These are phyloP conservation scores for Macropus fuliginosus DNA, from an alignment of 2,797 vertebrate species.

Conservation along the genomic window DNA sequence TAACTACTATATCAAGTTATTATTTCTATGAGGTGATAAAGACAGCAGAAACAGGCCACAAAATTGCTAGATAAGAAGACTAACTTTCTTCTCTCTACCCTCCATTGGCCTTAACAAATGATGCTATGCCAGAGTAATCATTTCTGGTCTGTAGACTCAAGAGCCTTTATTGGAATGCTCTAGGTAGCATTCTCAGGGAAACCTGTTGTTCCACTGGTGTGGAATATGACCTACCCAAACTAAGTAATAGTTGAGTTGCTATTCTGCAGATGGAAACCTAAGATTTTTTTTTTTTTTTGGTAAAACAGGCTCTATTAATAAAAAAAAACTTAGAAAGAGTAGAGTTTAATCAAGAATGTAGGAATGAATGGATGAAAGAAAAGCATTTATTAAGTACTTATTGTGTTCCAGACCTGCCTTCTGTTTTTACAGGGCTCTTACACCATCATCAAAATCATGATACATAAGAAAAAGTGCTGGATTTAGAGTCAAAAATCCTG, in stretches of 20 bases:
- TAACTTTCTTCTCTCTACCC: neutral
- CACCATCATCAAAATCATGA: neutral
- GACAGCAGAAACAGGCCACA: neutral
- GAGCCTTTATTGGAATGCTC: neutral
- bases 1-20: neutral
- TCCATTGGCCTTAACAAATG: neutral
- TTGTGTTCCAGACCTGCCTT: neutral
- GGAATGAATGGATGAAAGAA: neutral
- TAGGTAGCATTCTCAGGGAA: neutral
- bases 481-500: neutral
- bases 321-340: neutral
- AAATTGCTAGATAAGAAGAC: neutral
- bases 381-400: neutral
- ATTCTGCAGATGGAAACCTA: neutral
- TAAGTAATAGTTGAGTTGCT: neutral
- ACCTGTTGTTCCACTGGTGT: neutral
- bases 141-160: neutral
- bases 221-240: neutral
- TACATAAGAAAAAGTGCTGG: neutral
- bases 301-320: neutral
- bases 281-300: neutral
- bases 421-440: neutral
- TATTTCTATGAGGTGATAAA: neutral
- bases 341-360: neutral
- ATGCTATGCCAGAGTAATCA: neutral